phyloP scores from a whole-genome alignment of 2,888 invertebrate genomes.

The Hoplodrina blanda region DNA sequence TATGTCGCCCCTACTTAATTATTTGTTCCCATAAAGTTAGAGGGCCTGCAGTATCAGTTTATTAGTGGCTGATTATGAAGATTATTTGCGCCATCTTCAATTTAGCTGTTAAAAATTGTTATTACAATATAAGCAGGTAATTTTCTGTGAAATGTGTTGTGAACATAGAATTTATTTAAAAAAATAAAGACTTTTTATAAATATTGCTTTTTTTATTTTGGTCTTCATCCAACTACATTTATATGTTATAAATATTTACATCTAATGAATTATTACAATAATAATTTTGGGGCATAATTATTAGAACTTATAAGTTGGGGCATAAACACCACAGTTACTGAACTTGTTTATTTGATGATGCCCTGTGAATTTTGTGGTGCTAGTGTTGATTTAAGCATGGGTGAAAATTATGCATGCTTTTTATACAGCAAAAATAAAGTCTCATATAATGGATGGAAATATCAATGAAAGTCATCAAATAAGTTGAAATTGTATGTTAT shows the following conservation, averaged over 20 bases:
- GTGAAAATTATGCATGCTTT: too few species aligned
- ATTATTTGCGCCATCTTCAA: slow-evolving; percentile 75
- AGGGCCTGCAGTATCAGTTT: slow-evolving; percentile 62
- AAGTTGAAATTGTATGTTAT: too few species aligned
- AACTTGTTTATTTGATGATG: neutral
- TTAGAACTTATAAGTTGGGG: slow-evolving; percentile 16
- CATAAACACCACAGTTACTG: slow-evolving; percentile 4
- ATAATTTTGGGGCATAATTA: slow-evolving; percentile 44
- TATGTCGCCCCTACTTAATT: slow-evolving; percentile 76
- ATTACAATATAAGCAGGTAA: slow-evolving; percentile 52
- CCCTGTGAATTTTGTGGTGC: neutral
- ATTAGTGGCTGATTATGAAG: slow-evolving; percentile 62
- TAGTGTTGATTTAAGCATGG: too few species aligned
- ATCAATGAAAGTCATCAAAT: too few species aligned
- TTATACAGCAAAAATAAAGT: too few species aligned
- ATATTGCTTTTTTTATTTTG: slow-evolving; percentile 63
- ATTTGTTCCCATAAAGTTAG: slow-evolving; percentile 85
- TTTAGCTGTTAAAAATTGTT: slow-evolving; percentile 50
- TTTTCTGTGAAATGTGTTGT: slow-evolving; percentile 63
- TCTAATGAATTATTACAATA: slow-evolving; percentile 15
- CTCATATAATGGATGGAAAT: too few species aligned
- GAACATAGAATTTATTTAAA: slow-evolving; percentile 64
- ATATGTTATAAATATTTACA: slow-evolving; percentile 42
- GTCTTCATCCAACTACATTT: slow-evolving; percentile 30
- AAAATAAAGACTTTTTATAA: slow-evolving; percentile 72